Percentiles rank a stretch among this genome's conserved stretches.
Evolutionary conservation across 2,888 invertebrate species (phyloP).

Genomic region (Spilarctia lutea): DNA sequence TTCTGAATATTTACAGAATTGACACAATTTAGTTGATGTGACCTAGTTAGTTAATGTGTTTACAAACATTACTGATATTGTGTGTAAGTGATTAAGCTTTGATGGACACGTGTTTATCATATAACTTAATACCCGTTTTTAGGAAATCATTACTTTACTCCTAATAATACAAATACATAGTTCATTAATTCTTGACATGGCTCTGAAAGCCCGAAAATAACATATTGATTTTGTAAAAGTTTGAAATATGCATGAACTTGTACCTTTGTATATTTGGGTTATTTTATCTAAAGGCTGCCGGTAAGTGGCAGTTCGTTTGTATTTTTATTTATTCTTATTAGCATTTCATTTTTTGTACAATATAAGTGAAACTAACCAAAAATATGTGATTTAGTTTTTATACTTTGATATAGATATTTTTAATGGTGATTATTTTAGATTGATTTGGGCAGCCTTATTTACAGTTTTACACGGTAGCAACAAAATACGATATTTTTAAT

Average conservation of each 20-base stretch:
- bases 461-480: neutral
- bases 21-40: neutral
- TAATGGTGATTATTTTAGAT: neutral
- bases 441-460: neutral
- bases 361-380: neutral
- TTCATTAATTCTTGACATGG: neutral
- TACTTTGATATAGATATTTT: neutral
- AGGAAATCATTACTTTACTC: neutral
- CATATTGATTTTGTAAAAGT: slow-evolving; percentile 9
- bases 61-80: neutral
- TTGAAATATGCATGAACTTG: slow-evolving; percentile 18
- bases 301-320: slow-evolving; percentile 10
- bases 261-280: slow-evolving; percentile 16
- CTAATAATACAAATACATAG: neutral
- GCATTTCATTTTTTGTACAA: neutral
- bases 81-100: neutral
- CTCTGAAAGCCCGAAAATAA: neutral
- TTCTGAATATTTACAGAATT: neutral
- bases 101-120: neutral
- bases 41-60: neutral
- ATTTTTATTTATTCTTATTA: slow-evolving; percentile 12
- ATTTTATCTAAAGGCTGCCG: slow-evolving; percentile 10
- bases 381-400: neutral
- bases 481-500: neutral
- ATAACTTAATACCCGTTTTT: neutral